These are phyloP conservation scores for Trichoplusia ni DNA, from an alignment of 1,140 invertebrate genomes.

Conservation along the genomic window DNA sequence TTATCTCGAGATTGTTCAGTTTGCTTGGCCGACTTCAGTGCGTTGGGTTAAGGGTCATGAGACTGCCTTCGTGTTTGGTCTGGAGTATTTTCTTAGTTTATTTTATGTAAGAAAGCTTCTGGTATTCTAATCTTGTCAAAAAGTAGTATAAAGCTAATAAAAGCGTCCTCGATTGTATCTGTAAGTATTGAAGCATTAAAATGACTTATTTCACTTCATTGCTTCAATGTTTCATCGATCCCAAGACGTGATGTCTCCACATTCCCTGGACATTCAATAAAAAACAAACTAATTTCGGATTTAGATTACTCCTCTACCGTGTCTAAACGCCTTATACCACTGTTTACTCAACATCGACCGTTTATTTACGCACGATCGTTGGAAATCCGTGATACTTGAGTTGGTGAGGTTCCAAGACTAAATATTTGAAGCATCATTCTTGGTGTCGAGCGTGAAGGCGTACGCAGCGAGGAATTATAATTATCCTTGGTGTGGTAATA, in stretches of 20 bases:
- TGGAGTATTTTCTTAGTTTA: too few species aligned
- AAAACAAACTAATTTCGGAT: slow-evolving; percentile 77
- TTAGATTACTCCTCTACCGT: slow-evolving; percentile 62
- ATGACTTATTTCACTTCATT: background rate
- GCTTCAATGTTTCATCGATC: slow-evolving; percentile 39
- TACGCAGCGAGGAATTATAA: background rate
- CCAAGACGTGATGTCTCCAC: slow-evolving; percentile 50
- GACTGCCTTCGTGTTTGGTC: too few species aligned
- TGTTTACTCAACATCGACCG: slow-evolving; percentile 62
- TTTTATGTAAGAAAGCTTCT: too few species aligned
- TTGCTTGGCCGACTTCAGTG: too few species aligned
- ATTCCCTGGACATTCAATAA: slow-evolving; percentile 57
- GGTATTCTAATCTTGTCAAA: too few species aligned
- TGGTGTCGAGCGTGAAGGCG: background rate
- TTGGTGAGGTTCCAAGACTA: slow-evolving; percentile 9
- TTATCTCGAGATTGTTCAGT: slow-evolving; percentile 9
- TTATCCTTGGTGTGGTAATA: background rate
- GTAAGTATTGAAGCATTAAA: too few species aligned
- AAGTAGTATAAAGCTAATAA: too few species aligned
- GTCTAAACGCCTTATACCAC: slow-evolving; percentile 54
- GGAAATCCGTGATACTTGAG: slow-evolving; percentile 41
- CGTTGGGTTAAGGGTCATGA: too few species aligned
- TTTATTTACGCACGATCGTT: slow-evolving; percentile 73
- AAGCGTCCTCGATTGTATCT: too few species aligned
- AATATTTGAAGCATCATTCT: slow-evolving; percentile 16